These are phyloP conservation scores for Selenia dentaria DNA, from an alignment of 2,888 invertebrate species.

Conservation along the genomic window DNA sequence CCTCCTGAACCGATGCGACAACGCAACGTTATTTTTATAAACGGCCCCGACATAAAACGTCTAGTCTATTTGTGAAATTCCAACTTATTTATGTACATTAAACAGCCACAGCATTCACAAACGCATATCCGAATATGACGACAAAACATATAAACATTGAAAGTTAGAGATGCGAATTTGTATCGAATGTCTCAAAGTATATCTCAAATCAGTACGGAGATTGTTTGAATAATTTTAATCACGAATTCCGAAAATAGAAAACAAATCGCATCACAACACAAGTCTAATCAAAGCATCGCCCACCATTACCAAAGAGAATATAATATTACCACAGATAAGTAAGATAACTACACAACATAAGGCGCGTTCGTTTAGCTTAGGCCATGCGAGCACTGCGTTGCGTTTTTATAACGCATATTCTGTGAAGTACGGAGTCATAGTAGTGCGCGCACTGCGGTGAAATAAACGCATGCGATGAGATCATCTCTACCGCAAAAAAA, in stretches of 20 bases:
- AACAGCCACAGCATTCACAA: slow-evolving; percentile 69
- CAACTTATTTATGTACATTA: slow-evolving; percentile 69
- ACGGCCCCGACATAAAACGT: slow-evolving; percentile 78
- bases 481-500: no score
- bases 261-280: neutral
- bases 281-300: slow-evolving; percentile 7
- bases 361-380: no score
- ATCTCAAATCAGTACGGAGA: neutral
- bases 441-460: no score
- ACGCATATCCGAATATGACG: slow-evolving; percentile 59
- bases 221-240: slow-evolving; percentile 47
- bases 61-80: slow-evolving; percentile 78
- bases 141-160: slow-evolving; percentile 6
- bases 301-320: no score
- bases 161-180: neutral
- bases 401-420: no score
- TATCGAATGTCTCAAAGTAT: neutral
- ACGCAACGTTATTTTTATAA: slow-evolving; percentile 80
- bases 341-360: no score
- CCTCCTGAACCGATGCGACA: slow-evolving; percentile 63
- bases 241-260: slow-evolving; percentile 48
- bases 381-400: no score
- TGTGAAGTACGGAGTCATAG: no score
- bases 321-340: no score
- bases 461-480: no score